Percentiles rank a stretch among this genome's conserved stretches.
Conservation (phyloP, 2,797 vertebrate genomes). For the Trachurus trachurus region DNA sequence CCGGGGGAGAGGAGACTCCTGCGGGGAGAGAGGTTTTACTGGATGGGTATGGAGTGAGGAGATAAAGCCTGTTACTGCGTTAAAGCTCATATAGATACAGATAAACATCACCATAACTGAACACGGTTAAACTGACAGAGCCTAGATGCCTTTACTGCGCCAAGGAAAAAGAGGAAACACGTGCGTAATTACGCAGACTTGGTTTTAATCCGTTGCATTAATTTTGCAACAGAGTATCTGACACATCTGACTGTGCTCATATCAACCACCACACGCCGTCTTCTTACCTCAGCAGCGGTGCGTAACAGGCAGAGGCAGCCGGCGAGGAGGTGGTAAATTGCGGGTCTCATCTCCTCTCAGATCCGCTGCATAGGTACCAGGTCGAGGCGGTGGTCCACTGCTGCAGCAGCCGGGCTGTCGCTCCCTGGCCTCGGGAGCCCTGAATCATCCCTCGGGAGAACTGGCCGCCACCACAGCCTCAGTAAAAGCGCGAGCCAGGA, state of each 20-base stretch:
- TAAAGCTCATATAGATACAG: neutral
- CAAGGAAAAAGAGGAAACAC: neutral
- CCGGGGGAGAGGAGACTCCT: constrained; percentile 94
- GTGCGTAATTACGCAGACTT: constrained; percentile 54
- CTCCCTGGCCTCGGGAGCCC: constrained; percentile 88
- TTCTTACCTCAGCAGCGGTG: constrained; percentile 88
- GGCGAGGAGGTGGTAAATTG: constrained; percentile 90
- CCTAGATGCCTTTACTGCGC: neutral
- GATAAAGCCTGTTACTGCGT: neutral
- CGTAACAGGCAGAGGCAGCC: constrained; percentile 90
- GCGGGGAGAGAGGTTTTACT: constrained; percentile 41
- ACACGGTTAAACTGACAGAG: neutral
- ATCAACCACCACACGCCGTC: neutral
- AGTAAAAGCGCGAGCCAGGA: neutral
- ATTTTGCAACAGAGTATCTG: neutral
- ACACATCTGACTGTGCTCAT: neutral
- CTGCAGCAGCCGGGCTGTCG: constrained; percentile 89
- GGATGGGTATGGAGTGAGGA: neutral
- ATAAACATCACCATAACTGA: neutral
- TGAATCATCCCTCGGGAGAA: constrained; percentile 90
- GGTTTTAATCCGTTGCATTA: neutral
- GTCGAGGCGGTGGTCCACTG: constrained; percentile 84
- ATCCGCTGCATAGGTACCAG: constrained; percentile 81
- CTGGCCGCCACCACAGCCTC: constrained; percentile 56
- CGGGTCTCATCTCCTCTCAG: constrained; percentile 94